Base-by-base conservation (phyloP, 1,140 invertebrate species). In the Solenopsis fugax region DNA sequence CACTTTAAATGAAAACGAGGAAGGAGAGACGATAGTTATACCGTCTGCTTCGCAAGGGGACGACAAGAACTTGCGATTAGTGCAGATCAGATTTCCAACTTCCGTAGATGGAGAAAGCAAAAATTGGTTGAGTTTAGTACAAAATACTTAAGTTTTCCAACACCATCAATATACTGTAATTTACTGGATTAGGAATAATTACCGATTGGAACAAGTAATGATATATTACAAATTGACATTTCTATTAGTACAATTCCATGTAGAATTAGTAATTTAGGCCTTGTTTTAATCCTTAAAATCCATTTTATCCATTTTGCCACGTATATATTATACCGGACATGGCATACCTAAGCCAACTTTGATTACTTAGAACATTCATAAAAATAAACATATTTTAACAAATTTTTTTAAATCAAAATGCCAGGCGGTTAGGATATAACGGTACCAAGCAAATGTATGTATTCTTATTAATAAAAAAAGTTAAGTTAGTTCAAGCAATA, bases 61-160 rank as follows among this genome's bases (percentile, higher is more conserved):
- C 4, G 92, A 94, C 16, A 94, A 94, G 88, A 93, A 93, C 56
- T 93, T 95, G 18, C 87, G 93, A 87, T 89, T 95, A 45, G 94
- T 95, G 6, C 93, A 95, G 84, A 95, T 96, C 72, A 92, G 93
- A 88, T 93, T 95, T 89, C 94, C 94, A 6, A 41, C 93, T 0
- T 88, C 92, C 0, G 80, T 91, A 13, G 86, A 86, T n/a, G 91
- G 64, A 0, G 94, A 95, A 56, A 91, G 92, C 0, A 93, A 91
- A 90, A 94, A 92, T 65, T 96, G 94, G 94, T 87, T 95, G 45
- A 95, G 93, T 75, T 90, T 95, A 81, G 95, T 95, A 87, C 93
- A 94, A 91, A 93, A 93, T 71, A 92, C 92, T 73, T 93, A 75
- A 93, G 90, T 34, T 71, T 76, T 87, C 87, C 75, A 67, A 65